Base-by-base conservation (phyloP, 2,888 invertebrate genomes). In the Rhimphoctona megacephalus region DNA sequence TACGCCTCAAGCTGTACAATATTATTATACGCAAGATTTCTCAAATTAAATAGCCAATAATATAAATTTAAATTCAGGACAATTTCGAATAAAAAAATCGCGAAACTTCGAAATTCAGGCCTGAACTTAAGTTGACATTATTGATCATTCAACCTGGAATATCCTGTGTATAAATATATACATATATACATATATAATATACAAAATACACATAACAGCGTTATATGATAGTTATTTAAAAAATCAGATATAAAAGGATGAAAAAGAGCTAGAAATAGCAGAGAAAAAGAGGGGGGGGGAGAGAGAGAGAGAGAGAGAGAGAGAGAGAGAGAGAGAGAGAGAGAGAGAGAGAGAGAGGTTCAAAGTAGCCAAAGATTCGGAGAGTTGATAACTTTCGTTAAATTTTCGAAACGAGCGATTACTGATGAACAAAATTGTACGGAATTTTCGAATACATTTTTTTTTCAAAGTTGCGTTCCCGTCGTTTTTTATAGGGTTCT, bases 321-420 rank as follows among this genome's bases (percentile, higher is more conserved):
- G 30, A 39, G 46, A 22, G 33, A 74, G n/a, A 11, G 19, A 70
- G 30, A n/a, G 39, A 36, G 9, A 3, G 46, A 67, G 49, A 69
- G 30, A 39, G 46, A 22, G 33, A 74, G n/a, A 54, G 33, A 66
- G 14, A 81, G 66, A 85, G 64, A 80, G 77, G 89, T 86, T 90
- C 89, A 77, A 89, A 91, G 90, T 91, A 92, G 92, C 91, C 92
- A 92, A 93, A 92, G 91, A 92, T 89, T 89, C 88, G 90, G 90
- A 90, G 89, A 87, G n/a, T 90, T 91, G 49, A 46, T 76, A 79
- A 43, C 77, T 81, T 81, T 83, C 64, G 77, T 86, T 77, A 78
- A 78, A 49, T 64, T 69, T 43, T 72, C 52, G 46, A 74, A 69
- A 36, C 25, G 57, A 39, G 25, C 39, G 74, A 57, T 39, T 57